phyloP scores from a whole-genome alignment of 2,888 invertebrate species.

The Eupeodes luniger region DNA sequence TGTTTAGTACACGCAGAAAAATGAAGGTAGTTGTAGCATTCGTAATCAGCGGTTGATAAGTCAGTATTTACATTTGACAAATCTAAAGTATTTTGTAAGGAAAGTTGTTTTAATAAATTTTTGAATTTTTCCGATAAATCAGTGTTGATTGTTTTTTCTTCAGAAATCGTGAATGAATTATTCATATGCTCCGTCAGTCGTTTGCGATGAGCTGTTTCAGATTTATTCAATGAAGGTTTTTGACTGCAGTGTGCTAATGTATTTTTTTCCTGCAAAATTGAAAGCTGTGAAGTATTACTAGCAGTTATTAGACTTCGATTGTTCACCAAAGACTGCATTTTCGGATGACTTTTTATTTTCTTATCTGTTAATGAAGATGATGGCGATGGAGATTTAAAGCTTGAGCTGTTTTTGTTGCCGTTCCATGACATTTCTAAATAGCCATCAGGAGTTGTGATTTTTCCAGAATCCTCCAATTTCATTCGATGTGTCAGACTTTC shows the following conservation, averaged over 20 bases:
- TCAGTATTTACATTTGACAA: conserved; percentile 23
- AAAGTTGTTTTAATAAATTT: conserved; percentile 21
- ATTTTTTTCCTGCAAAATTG: conserved; percentile 50
- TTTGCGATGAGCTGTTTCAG: conserved; percentile 48
- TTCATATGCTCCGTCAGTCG: conserved; percentile 45
- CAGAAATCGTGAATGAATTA: conserved; percentile 57
- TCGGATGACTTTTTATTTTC: conserved; percentile 41
- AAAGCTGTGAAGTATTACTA: conserved; percentile 58
- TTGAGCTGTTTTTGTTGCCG: conserved; percentile 78
- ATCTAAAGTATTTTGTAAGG: conserved; percentile 4
- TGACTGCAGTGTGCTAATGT: conserved; percentile 15
- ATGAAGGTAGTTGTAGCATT: conserved; percentile 44
- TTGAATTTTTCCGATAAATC: conserved; percentile 56
- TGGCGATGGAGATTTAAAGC: conserved; percentile 38
- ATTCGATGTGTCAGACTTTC: conserved; percentile 78
- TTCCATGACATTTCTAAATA: conserved; percentile 88
- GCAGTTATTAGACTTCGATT: not conserved
- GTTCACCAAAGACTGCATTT: conserved; percentile 46
- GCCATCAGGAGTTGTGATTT: conserved; percentile 85
- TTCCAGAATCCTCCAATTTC: conserved; percentile 78
- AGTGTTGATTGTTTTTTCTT: conserved; percentile 49
- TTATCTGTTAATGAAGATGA: conserved; percentile 25
- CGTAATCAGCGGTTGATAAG: conserved; percentile 31
- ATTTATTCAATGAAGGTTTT: conserved; percentile 39
- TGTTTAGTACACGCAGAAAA: conserved; percentile 27